Base-by-base conservation (phyloP, 2,113 vertebrate genomes). In the Arizona elegans region DNA sequence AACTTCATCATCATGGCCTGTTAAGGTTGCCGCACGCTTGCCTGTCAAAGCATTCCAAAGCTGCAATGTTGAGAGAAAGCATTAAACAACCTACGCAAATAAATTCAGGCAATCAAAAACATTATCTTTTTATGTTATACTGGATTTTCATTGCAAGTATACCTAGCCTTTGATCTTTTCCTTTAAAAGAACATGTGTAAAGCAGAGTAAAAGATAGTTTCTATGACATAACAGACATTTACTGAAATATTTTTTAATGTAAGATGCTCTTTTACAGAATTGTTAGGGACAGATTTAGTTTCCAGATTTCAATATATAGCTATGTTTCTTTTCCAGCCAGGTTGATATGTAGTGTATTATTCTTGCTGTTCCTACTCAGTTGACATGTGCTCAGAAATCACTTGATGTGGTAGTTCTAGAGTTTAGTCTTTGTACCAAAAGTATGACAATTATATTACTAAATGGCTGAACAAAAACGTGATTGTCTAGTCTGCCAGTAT, bases 1-100 rank as follows among this genome's bases (percentile, higher is more conserved):
- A 93, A 99, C 97, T 96, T 99, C 99, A 93, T 98, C 98, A 91
- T 97, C 97, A 81, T 99, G 99, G 89, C 98, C 99, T 5, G 95
- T 97, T 8, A 99, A 96, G 1, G 98, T 99, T 26, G 98, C 98
- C 33, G 98, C 33, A 92, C 98, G 98, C 65, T 97, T 97, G 56
- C 99, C 98, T 93, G 94, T 97, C 88, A 92, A 88, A n/a, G 98
- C 96, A 54, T 98, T 96, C 99, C 99, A 99, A 93, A 99, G 93
- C 99, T 99, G 96, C 53, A 96, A 94, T 94, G 38, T 87, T 43
- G 92, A 86, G 29, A 93, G 19, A 75, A 53, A 91, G 7, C 47
- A 88, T 55, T 21, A 54, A 19, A 53, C 1, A 21, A 91, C 38
- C 24, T 29, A 2, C 13, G 15, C 53, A 50, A 94, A 86, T 81